phyloP scores from a whole-genome alignment of 2,113 vertebrate genomes.

The Paratilapia polleni region DNA sequence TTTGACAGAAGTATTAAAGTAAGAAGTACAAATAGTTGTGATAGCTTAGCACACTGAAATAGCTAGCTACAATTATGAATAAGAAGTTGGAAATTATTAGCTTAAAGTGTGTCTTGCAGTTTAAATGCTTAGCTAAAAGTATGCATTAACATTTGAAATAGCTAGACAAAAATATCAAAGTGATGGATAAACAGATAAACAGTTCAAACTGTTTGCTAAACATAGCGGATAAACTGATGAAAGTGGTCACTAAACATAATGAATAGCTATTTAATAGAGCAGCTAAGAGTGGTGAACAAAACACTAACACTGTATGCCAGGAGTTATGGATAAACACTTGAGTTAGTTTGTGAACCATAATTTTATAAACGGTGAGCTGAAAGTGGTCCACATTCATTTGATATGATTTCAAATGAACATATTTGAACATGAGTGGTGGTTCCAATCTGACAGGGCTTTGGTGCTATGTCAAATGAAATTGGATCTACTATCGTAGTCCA shows the following conservation, averaged over 20 bases:
- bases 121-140: background rate
- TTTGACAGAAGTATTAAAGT: background rate
- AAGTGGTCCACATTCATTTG: accelerated
- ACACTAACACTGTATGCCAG: background rate
- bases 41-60: background rate
- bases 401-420: background rate
- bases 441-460: background rate
- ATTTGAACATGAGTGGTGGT: background rate
- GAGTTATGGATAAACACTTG: background rate
- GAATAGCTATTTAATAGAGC: background rate
- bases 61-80: background rate
- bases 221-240: background rate
- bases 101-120: background rate
- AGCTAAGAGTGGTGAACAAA: background rate
- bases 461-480: no score
- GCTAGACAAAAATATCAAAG: no score
- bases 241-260: accelerated
- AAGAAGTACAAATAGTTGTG: background rate
- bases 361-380: background rate
- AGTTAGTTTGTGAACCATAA: background rate
- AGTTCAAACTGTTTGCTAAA: background rate
- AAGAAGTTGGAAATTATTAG: background rate
- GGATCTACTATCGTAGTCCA: no score
- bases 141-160: background rate
- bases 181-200: background rate